Conservation (phyloP, 2,797 vertebrate species). For the Alectoris magna region DNA sequence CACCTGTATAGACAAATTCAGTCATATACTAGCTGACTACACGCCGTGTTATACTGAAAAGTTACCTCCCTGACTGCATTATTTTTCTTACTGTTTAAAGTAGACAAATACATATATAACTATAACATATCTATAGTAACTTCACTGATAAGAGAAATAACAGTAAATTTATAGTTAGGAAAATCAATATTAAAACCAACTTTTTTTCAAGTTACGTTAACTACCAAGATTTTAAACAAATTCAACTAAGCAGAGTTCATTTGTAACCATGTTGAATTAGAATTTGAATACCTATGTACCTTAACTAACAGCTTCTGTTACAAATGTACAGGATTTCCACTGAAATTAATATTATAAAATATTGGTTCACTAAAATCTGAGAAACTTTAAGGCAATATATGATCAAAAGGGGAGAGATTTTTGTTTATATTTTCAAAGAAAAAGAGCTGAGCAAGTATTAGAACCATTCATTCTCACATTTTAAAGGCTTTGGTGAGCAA, state of each 20-base stretch:
- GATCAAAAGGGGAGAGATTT: background rate
- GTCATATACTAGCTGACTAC: background rate
- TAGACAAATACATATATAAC: background rate
- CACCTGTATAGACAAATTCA: background rate
- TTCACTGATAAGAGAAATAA: background rate
- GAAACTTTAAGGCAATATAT: background rate
- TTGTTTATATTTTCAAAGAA: background rate
- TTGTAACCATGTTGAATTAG: background rate
- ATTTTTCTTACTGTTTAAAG: background rate
- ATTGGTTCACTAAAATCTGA: background rate
- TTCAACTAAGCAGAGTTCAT: background rate
- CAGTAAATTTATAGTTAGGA: background rate
- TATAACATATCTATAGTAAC: background rate
- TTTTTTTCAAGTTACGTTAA: background rate
- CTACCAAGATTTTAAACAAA: background rate
- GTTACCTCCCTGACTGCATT: background rate
- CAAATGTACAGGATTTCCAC: background rate
- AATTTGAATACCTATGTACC: background rate
- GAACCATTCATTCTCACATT: background rate
- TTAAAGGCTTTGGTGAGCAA: background rate
- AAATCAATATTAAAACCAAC: background rate
- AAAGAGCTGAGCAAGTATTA: background rate
- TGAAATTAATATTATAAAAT: background rate
- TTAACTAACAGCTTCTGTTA: background rate
- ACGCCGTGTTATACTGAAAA: background rate